Conservation (phyloP, 2,797 vertebrate species). For the Sebastes iracundus region DNA sequence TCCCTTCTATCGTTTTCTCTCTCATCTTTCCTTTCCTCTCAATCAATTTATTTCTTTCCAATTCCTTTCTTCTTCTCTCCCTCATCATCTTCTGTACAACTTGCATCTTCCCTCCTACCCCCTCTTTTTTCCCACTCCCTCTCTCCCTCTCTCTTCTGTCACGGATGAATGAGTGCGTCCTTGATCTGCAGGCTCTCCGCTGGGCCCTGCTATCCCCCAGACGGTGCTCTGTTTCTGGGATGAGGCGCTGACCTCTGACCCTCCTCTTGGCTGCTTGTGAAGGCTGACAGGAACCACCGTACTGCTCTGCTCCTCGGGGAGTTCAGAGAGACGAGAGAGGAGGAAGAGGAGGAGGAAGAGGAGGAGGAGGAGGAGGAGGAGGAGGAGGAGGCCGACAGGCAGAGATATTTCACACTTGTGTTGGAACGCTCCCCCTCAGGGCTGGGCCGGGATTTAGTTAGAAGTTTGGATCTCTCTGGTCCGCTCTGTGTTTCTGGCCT, state of each 20-base stretch:
- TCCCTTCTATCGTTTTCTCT: no score
- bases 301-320: constrained; percentile 23
- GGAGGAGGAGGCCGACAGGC: not conserved
- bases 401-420: constrained; percentile 20
- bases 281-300: constrained; percentile 51
- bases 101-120: not conserved
- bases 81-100: not conserved
- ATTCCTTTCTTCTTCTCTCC: not conserved
- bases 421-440: not conserved
- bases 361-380: not conserved
- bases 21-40: not conserved
- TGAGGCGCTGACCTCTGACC: constrained; percentile 50
- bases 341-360: not conserved
- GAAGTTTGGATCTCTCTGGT: constrained; percentile 5
- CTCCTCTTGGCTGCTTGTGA: constrained; percentile 33
- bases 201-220: constrained; percentile 27
- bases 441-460: not conserved
- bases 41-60: not conserved
- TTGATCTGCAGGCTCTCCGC: constrained; percentile 44
- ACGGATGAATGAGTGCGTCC: constrained; percentile 23
- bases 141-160: constrained; percentile 1
- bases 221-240: constrained; percentile 52
- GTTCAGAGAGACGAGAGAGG: not conserved
- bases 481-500: constrained; percentile 2
- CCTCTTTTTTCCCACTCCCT: no score